A percentile compares a stretch with the other conserved stretches of the same genome.
Conservation (phyloP, 2,888 invertebrate species). For the Andrena praecox region DNA sequence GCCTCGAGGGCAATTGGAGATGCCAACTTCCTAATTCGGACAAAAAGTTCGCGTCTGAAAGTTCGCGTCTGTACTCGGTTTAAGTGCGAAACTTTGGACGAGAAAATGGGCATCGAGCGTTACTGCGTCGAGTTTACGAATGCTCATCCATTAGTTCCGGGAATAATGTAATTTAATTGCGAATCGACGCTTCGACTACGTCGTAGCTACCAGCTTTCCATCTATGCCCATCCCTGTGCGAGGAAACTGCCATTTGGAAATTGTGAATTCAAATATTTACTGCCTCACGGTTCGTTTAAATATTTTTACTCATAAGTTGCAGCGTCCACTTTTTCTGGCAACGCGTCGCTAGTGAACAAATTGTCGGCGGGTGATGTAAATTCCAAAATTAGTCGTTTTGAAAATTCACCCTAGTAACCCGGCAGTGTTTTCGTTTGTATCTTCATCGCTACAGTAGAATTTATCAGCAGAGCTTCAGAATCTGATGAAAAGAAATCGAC, state of each 20-base stretch:
- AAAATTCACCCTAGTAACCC: neutral
- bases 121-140: conserved; percentile 47
- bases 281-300: neutral
- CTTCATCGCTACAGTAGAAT: too few relatives aligned
- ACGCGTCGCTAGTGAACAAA: neutral
- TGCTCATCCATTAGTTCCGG: conserved; percentile 19
- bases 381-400: neutral
- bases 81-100: conserved; percentile 55
- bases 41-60: conserved; percentile 53
- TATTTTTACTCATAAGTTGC: neutral
- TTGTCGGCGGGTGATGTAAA: neutral
- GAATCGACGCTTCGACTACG: conserved; percentile 20
- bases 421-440: too few relatives aligned
- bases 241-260: neutral
- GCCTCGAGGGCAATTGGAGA: conserved; percentile 27
- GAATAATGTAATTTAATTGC: conserved; percentile 64
- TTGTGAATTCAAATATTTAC: neutral
- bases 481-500: too few relatives aligned
- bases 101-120: conserved; percentile 51
- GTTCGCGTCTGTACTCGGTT: conserved; percentile 42
- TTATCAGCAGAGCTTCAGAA: too few relatives aligned
- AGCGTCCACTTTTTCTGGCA: neutral
- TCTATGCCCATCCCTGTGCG: neutral
- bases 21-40: conserved; percentile 53
- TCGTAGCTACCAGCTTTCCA: neutral